Evolutionary conservation across 2,113 vertebrate genomes (phyloP).

Genomic region (Gymnogyps californianus): DNA sequence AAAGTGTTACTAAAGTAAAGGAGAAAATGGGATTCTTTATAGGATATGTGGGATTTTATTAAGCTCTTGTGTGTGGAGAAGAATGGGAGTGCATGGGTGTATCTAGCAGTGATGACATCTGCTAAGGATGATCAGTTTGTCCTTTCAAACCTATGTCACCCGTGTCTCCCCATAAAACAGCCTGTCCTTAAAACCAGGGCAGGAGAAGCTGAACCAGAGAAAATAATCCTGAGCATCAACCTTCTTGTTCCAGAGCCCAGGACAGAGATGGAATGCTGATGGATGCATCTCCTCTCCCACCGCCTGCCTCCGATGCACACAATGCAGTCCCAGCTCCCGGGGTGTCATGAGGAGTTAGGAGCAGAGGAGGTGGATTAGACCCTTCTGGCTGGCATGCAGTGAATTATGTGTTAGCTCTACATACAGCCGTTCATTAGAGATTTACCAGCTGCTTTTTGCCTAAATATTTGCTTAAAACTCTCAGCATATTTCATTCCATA

Average conservation of each 20-base stretch:
- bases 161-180: rapidly evolving
- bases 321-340: neutral
- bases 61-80: neutral
- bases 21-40: neutral
- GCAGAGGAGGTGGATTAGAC: neutral
- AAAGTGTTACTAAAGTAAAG: constrained; percentile 25
- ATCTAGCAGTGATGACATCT: neutral
- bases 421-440: constrained; percentile 25
- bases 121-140: neutral
- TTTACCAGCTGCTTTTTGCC: constrained; percentile 58
- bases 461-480: constrained; percentile 63
- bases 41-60: neutral
- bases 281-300: neutral
- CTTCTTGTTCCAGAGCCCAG: neutral
- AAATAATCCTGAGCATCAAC: neutral
- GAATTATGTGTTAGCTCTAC: constrained; percentile 18
- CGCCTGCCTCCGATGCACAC: neutral
- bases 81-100: neutral
- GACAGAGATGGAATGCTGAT: neutral
- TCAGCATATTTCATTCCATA: constrained; percentile 36
- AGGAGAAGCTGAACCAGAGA: neutral
- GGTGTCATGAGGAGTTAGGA: neutral
- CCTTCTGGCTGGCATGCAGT: neutral
- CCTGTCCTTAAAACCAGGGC: neutral
- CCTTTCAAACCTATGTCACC: neutral